These are phyloP conservation scores for Parnassius apollo DNA, from an alignment of 2,888 invertebrate species.

Conservation along the genomic window DNA sequence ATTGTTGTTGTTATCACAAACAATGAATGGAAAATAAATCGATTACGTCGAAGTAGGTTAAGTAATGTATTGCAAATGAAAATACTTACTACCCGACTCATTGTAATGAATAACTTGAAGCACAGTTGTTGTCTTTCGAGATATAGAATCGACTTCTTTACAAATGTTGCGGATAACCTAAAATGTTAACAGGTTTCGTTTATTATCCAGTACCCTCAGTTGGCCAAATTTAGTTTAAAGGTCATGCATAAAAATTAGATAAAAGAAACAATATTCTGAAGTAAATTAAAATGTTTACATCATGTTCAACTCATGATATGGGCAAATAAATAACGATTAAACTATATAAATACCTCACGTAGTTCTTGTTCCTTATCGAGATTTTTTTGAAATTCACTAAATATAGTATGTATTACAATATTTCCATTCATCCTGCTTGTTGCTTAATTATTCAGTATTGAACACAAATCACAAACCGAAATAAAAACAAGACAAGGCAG, in stretches of 20 bases:
- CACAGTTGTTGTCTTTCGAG: slow-evolving; percentile 88
- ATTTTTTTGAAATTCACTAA: slow-evolving; percentile 88
- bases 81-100: slow-evolving; percentile 83
- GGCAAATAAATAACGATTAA: too few species aligned
- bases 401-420: slow-evolving; percentile 81
- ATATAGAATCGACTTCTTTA: slow-evolving; percentile 88
- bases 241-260: too few species aligned
- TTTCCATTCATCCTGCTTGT: slow-evolving; percentile 47
- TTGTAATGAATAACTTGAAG: slow-evolving; percentile 92
- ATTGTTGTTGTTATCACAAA: too few species aligned
- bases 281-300: too few species aligned
- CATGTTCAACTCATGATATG: too few species aligned
- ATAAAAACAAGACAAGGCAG: too few species aligned
- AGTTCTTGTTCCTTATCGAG: slow-evolving; percentile 89
- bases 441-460: neutral
- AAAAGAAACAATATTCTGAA: too few species aligned
- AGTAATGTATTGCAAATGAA: too few species aligned
- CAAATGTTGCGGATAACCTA: slow-evolving; percentile 86
- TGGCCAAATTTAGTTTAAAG: too few species aligned
- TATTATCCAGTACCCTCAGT: too few species aligned
- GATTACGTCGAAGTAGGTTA: too few species aligned
- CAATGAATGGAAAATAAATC: too few species aligned
- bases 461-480: neutral
- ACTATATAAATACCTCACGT: slow-evolving; percentile 83
- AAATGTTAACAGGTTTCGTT: slow-evolving; percentile 20